phyloP scores from a whole-genome alignment of 2,888 invertebrate species.

The Watsonalla cultraria region DNA sequence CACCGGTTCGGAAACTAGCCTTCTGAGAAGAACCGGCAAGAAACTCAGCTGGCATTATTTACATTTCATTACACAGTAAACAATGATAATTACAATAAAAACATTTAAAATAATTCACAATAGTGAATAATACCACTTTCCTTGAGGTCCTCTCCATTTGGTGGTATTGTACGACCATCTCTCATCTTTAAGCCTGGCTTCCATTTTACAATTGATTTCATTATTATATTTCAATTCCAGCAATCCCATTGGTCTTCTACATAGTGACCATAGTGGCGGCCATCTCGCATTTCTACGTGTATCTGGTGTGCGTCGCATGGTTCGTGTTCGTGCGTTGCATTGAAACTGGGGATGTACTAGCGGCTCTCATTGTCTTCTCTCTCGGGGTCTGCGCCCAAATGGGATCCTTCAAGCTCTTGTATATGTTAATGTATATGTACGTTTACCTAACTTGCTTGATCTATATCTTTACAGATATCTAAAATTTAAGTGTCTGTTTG shows the following conservation, averaged over 20 bases:
- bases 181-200: no score
- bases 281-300: conserved; percentile 38
- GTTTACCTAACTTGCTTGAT: conserved; percentile 12
- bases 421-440: conserved; percentile 34
- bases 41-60: no score
- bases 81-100: no score
- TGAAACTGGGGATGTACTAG: conserved; percentile 32
- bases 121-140: no score
- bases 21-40: no score
- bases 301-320: conserved; percentile 41
- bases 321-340: conserved; percentile 34
- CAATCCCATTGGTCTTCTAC: conserved; percentile 33
- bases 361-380: conserved; percentile 37
- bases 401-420: conserved; percentile 35
- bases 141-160: no score
- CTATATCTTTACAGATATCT: conserved; percentile 19
- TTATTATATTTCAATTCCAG: conserved; percentile 21
- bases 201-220: no score
- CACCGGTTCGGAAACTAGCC: no score
- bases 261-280: conserved; percentile 19
- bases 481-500: conserved; percentile 3
- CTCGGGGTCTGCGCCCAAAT: conserved; percentile 38
- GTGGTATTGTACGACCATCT: no score
- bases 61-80: no score
- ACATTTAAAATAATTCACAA: no score